phyloP scores from a whole-genome alignment of 1,140 invertebrate genomes.

The Maconellicoccus hirsutus region DNA sequence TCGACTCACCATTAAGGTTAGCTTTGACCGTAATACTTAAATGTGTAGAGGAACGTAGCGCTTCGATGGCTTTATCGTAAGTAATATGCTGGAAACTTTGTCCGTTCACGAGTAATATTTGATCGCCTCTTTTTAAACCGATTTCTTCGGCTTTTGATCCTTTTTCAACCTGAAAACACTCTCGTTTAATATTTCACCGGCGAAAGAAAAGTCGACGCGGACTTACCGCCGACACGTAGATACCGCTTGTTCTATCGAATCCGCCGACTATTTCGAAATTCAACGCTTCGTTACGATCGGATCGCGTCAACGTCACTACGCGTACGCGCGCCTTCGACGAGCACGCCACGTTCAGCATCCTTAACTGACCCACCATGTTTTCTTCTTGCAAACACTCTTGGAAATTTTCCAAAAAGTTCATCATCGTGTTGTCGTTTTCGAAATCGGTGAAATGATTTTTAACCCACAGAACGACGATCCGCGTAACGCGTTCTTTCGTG shows the following conservation, averaged over 20 bases:
- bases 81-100: slow-evolving; percentile 88
- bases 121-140: slow-evolving; percentile 93
- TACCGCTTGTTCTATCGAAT: slow-evolving; percentile 77
- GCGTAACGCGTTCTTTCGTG: slow-evolving; percentile 77
- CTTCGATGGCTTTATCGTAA: slow-evolving; percentile 79
- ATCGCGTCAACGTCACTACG: slow-evolving; percentile 79
- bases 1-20: slow-evolving; percentile 80
- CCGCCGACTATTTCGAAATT: slow-evolving; percentile 91
- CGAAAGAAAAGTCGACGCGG: background rate
- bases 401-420: slow-evolving; percentile 91
- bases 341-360: slow-evolving; percentile 88
- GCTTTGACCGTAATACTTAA: slow-evolving; percentile 93
- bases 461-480: slow-evolving; percentile 93
- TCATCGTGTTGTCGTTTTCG: slow-evolving; percentile 91
- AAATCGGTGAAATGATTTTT: slow-evolving; percentile 99
- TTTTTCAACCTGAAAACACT: slow-evolving; percentile 53
- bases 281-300: slow-evolving; percentile 80
- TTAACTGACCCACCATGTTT: slow-evolving; percentile 65
- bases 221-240: slow-evolving; percentile 79
- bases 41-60: slow-evolving; percentile 86
- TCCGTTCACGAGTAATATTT: slow-evolving; percentile 94
- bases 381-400: slow-evolving; percentile 71
- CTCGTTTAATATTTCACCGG: background rate
- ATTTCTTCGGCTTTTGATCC: slow-evolving; percentile 88
- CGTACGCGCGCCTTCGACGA: slow-evolving; percentile 87